A percentile compares a stretch with the other conserved stretches of the same genome.
Evolutionary conservation across 1,140 invertebrate genomes (phyloP).

Genomic region (Galleria mellonella): DNA sequence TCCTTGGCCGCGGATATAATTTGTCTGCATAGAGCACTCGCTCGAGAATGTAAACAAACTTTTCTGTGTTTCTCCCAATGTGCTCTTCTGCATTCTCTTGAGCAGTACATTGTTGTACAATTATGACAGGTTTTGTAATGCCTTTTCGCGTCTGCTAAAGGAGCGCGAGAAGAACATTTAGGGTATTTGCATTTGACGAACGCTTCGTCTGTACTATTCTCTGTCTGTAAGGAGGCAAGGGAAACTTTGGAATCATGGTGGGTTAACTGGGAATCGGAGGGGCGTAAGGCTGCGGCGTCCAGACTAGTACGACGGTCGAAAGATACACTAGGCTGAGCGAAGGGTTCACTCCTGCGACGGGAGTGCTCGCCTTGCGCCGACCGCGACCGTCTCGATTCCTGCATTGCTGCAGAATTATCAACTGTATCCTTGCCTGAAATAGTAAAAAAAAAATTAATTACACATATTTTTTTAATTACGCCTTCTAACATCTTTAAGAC

Average conservation of each 20-base stretch:
- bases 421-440: slow-evolving; percentile 71
- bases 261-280: slow-evolving; percentile 37
- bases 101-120: slow-evolving; percentile 92
- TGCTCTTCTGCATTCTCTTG: slow-evolving; percentile 85
- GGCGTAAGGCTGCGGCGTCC: slow-evolving; percentile 41
- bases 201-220: slow-evolving; percentile 67
- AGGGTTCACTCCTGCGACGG: slow-evolving; percentile 64
- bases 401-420: slow-evolving; percentile 63
- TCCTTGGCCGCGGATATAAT: slow-evolving; percentile 91
- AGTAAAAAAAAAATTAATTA: not conserved
- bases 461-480: not conserved
- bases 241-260: slow-evolving; percentile 63
- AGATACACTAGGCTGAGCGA: slow-evolving; percentile 42
- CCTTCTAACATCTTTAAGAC: slow-evolving; percentile 19
- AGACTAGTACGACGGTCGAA: slow-evolving; percentile 57
- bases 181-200: slow-evolving; percentile 85
- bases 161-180: slow-evolving; percentile 81
- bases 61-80: slow-evolving; percentile 95
- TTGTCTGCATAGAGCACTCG: slow-evolving; percentile 90
- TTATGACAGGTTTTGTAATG: slow-evolving; percentile 94
- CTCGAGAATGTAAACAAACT: slow-evolving; percentile 91
- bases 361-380: slow-evolving; percentile 52
- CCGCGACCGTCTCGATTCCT: slow-evolving; percentile 45
- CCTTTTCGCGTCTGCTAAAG: slow-evolving; percentile 79
- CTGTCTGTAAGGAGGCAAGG: slow-evolving; percentile 62